phyloP scores from a whole-genome alignment of 2,797 vertebrate species.

The Lagocephalus sceleratus region DNA sequence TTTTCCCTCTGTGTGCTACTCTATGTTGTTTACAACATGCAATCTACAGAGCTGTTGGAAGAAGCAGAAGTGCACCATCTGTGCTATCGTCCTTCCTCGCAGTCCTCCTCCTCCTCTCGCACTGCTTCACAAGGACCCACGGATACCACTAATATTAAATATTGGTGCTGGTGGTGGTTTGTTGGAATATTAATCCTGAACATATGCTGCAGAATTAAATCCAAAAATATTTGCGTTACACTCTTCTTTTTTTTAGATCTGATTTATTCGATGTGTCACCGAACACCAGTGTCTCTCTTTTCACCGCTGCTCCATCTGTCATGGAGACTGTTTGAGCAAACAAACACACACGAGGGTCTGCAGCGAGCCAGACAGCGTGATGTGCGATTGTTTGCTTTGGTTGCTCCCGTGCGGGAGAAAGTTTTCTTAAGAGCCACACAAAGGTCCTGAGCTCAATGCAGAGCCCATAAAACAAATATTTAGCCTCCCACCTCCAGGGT shows the following conservation, averaged over 20 bases:
- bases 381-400: slow-evolving; percentile 71
- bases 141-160: too few relatives aligned
- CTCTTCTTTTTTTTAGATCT: too few relatives aligned
- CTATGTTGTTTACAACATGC: background rate
- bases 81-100: slow-evolving; percentile 53
- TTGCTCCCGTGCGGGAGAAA: slow-evolving; percentile 68
- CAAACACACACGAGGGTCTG: slow-evolving; percentile 58
- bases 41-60: slow-evolving; percentile 56
- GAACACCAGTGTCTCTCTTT: slow-evolving; percentile 13
- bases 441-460: slow-evolving; percentile 64
- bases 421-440: slow-evolving; percentile 72
- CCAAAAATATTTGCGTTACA: too few relatives aligned
- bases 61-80: slow-evolving; percentile 65
- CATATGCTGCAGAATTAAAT: too few relatives aligned
- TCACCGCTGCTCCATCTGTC: slow-evolving; percentile 64
- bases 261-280: too few relatives aligned
- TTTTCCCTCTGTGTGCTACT: background rate
- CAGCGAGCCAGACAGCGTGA: slow-evolving; percentile 60
- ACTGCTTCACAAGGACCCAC: slow-evolving; percentile 4
- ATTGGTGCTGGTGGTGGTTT: too few relatives aligned
- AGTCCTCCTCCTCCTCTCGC: slow-evolving; percentile 37
- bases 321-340: slow-evolving; percentile 67
- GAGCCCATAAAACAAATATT: slow-evolving; percentile 74
- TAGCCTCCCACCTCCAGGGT: slow-evolving; percentile 55
- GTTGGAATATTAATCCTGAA: too few relatives aligned